Evolutionary conservation across 37 sponge, comb jelly and placozoan genomes (phyloP), one percentile per base, ranked within the genome.

Genomic region (Theonella swinhoei): DNA sequence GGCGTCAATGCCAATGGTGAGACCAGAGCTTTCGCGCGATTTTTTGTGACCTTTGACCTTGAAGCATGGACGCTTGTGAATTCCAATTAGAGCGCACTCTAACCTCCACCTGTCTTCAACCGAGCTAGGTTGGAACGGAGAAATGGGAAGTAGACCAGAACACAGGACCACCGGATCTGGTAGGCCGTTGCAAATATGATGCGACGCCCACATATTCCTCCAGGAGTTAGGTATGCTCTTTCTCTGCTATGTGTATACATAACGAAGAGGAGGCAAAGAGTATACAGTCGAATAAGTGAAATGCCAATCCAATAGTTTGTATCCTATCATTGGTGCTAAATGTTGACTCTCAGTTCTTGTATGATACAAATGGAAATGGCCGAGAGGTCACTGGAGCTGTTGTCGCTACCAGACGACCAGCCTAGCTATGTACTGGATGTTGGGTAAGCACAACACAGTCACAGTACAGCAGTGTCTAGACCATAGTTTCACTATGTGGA

Each of bases 291-390:
- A 93, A 91, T 94, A 72, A 17, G n/a, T n/a, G n/a, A n/a, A n/a
- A n/a, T n/a, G n/a, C n/a, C n/a, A n/a, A n/a, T n/a, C n/a, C n/a
- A n/a, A n/a, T n/a, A 41, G 43, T 8, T 70, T 70, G 74, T 23
- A n/a, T n/a, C n/a, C n/a, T n/a, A n/a, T n/a, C 20, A 3, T 70
- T 3, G 30, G 25, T 65, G 7, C 30, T 65, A 8, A 7, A 20
- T 29, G 30, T 65, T 65, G 5, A 65, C 5, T 29, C 30, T 65
- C 66, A 96, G 96, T 70, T 91, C 98, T 32, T 34, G 98, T 22
- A 93, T 98, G 68, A 85, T 98, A 38, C 98, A 98, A 80, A 82
- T 91, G 83, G 75, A 87, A 32, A 99, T 99, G 99, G 91, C 96
- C 31, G 87, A 93, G 62, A 75, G 99, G 63, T 97, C 99, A 25